Evolutionary conservation across 2,113 vertebrate species (phyloP).

Genomic region (Hippocampus abdominalis): DNA sequence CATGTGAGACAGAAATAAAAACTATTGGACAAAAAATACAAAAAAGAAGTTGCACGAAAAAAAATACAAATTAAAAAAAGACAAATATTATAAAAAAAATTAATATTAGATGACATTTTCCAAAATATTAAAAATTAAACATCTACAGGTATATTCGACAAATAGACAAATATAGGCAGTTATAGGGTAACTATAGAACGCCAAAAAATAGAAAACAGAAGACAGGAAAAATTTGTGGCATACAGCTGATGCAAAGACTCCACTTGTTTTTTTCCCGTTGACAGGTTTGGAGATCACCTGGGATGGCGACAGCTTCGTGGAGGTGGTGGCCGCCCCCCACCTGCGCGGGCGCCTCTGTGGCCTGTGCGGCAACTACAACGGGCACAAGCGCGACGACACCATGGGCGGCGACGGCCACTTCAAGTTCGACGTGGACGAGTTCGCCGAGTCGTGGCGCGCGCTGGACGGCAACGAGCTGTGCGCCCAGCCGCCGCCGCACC

Average conservation of each 20-base stretch:
- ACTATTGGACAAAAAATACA: too few relatives aligned
- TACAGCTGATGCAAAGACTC: background rate
- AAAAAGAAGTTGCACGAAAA: too few relatives aligned
- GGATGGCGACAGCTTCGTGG: slow-evolving; percentile 98
- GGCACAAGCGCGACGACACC: slow-evolving; percentile 90
- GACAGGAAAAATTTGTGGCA: background rate
- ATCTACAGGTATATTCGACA: too few relatives aligned
- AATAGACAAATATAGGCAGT: too few relatives aligned
- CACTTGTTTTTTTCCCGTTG: background rate
- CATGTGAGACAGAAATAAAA: too few relatives aligned
- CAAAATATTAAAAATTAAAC: too few relatives aligned
- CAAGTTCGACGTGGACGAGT: slow-evolving; percentile 96
- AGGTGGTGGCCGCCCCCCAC: slow-evolving; percentile 89
- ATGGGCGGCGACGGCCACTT: slow-evolving; percentile 90
- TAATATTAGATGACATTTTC: too few relatives aligned
- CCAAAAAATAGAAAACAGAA: background rate
- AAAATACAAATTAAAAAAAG: too few relatives aligned
- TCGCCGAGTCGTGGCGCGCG: slow-evolving; percentile 93
- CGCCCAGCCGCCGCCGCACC: slow-evolving; percentile 67
- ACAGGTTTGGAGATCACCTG: slow-evolving; percentile 95
- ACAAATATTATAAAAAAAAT: too few relatives aligned
- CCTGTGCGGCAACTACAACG: slow-evolving; percentile 96
- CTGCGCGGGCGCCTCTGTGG: slow-evolving; percentile 91
- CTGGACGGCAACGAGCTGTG: slow-evolving; percentile 89
- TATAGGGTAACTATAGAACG: background rate